Evolutionary conservation across 2,113 vertebrate genomes (phyloP), one percentile per base, ranked within the genome.

Genomic region (Prochilodus magdalenae): DNA sequence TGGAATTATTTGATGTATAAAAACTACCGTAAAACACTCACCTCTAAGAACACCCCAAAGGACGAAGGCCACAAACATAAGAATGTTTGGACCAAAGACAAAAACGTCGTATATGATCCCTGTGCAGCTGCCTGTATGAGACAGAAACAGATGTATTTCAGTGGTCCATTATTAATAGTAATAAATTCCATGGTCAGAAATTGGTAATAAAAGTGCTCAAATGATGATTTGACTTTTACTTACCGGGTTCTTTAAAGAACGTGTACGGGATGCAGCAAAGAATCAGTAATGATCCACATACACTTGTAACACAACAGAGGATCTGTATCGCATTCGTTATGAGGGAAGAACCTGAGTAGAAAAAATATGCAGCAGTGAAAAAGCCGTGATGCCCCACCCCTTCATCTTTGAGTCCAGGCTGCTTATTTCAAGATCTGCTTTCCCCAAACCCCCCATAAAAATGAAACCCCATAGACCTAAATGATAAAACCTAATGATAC

Each of bases 31-130:
- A 1, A 72, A 72, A 26, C 1, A 40, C 30, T 75, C 14, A 75
- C 73, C 73, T 13, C n/a, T 53, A 60, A 24, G 30, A 22, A 59
- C 3, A 59, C 73, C 73, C 73, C 73, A 75, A 13, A 62, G 24
- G 30, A 75, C 24, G 55, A 75, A 60, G 22, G 73, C 73, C n/a
- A 44, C 24, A 20, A 60, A 75, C 29, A 75, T n/a, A 40, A 29
- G 22, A n/a, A 75, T 24, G 73, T 75, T 75, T 75, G 73, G 73
- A 62, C 55, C 62, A 62, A 75, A 26, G 33, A 75, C 57, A 26
- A 75, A 57, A 24, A 36, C n/a, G 27, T 24, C 6, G 33, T 75
- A 57, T 60, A 75, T 10, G 12, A 8, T 44, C 1, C 8, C 27
- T 15, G 27, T 63, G 24, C 60, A 13, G 14, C 27, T 63, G 27